Evolutionary conservation across 1,140 invertebrate genomes (phyloP).

Genomic region (Lordiphosa collinella): DNA sequence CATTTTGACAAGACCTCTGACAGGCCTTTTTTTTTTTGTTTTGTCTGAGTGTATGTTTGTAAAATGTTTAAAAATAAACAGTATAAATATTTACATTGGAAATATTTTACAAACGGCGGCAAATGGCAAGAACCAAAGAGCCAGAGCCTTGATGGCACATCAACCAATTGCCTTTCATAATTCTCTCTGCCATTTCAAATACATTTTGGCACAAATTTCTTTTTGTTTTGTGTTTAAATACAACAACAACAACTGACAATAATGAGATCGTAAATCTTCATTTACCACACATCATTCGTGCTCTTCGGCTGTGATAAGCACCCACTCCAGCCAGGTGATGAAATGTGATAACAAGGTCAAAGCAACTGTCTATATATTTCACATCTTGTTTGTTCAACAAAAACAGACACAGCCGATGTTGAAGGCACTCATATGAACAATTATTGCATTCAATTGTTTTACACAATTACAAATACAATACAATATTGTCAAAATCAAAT

Average conservation of each 20-base stretch:
- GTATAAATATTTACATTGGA: slow-evolving; percentile 73
- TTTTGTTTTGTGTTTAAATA: not conserved
- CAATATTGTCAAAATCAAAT: no score
- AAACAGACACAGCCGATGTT: no score
- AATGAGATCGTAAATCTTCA: slow-evolving; percentile 26
- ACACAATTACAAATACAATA: no score
- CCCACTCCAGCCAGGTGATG: no score
- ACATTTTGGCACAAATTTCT: slow-evolving; percentile 15
- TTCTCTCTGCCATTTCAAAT: slow-evolving; percentile 10
- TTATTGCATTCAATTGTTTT: no score
- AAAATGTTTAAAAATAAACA: slow-evolving; percentile 68
- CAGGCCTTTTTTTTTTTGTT: no score
- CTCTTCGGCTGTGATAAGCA: no score
- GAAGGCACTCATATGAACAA: no score
- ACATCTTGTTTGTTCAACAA: no score
- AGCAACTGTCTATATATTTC: no score
- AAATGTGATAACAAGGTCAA: no score
- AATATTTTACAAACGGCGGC: slow-evolving; percentile 24
- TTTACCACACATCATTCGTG: not conserved
- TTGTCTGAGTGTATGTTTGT: not conserved
- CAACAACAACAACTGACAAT: slow-evolving; percentile 2
- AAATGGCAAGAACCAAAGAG: slow-evolving; percentile 22
- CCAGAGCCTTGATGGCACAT: slow-evolving; percentile 12
- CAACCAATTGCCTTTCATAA: slow-evolving; percentile 33
- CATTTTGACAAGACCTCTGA: no score